Base-by-base conservation (phyloP, 2,797 vertebrate genomes). In the Leuciscus waleckii region DNA sequence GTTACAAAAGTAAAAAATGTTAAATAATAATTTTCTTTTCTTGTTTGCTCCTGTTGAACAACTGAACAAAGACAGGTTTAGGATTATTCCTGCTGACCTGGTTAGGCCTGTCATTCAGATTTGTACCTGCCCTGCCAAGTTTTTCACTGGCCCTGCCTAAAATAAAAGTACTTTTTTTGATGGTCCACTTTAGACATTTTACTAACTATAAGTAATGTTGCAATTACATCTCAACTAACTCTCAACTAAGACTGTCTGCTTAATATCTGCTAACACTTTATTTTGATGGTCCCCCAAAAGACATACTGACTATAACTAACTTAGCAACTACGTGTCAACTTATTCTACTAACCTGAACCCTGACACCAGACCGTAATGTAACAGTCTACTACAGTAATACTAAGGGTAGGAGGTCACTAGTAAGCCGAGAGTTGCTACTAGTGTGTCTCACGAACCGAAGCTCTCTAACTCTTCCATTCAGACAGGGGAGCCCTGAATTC, bases 71-170 rank as follows among this genome's bases (percentile, higher is more conserved):
- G 61, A 80, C 17, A 61, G 7, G 65, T 21, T 58, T 19, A 41
- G 2, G 7, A 61, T 17, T 41, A 16, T 78, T 78, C 54, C 7
- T 77, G 75, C 35, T 61, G 54, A 16, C 75, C 54, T 61, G 35
- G 75, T 78, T 61, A 41, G 41, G 39, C 58, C 58, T 43, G 39
- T 65, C 46, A 46, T 46, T 79, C 39, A 29, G 17, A 79, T 79
- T 78, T 41, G 56, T 16, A 56, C 49, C 54, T 54, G 49, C 54
- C 51, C 35, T 58, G 32, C 21, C 32, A 58, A 56, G 16, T 9
- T 23, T 58, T 21, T 51, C 29, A 23, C 46, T 75, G 73, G 43
- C n/a, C 43, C 70, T 49, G n/a, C 16, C 16, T 11, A 74, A 49
- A 73, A 32, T 17, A 70, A 41, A 51, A 51, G n/a, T 61, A 58